Evolutionary conservation across 1,140 invertebrate genomes (phyloP), one percentile per base, ranked within the genome.

Genomic region (Drosophila bocki): DNA sequence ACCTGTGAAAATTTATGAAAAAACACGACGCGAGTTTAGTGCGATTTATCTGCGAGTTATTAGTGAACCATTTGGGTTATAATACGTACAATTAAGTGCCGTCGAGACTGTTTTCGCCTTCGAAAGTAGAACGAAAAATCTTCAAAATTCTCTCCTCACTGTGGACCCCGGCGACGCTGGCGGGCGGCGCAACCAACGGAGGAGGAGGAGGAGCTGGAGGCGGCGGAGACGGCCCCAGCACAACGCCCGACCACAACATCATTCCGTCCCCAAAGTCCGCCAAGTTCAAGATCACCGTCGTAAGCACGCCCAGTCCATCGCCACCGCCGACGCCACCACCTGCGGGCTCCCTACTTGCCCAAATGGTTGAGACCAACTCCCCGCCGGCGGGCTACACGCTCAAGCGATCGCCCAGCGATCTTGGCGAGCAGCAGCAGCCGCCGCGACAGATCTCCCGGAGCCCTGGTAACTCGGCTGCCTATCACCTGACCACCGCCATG

Each of bases 91-190:
- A 39, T n/a, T 54, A 22, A 61, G 59, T 51, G 39, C 57, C n/a
- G 8, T 13, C n/a, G 7, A 57, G 48, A 57, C 41, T 59, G 26
- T 50, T 57, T 45, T 33, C 32, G 26, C 33, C 44, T 42, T 26
- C 15, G 7, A 4, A 29, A 15, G 53, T 56, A 15, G 35, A 56
- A 26, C 19, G 2, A 57, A 63, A 64, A 42, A 60, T 22, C 80
- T 59, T 62, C 91, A 92, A 92, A 72, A 92, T 92, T 92, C 91
- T 92, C 80, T 92, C 91, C 75, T 92, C 91, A 91, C 62, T 92
- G 88, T 92, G 91, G 91, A 87, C 70, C 42, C 80, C 91, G 77
- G 86, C 91, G 80, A 87, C 84, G 83, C 72, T 91, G 59, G 88
- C 82, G 67, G 75, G 82, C 68, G 88, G 82, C 70, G 80, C 69